Conservation (phyloP, 2,113 vertebrate species). For the Bos indicus region DNA sequence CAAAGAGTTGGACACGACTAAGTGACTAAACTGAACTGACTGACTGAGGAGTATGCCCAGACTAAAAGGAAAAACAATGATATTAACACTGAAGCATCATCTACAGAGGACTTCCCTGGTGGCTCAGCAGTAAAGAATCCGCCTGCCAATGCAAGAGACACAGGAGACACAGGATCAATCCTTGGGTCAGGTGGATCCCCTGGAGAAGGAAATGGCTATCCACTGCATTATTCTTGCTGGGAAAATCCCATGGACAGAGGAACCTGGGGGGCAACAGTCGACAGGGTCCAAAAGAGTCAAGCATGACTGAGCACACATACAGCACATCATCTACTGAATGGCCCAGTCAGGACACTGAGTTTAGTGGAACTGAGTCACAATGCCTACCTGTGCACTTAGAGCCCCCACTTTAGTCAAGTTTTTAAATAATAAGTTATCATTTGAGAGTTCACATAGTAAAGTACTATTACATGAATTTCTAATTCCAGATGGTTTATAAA, state of each 20-base stretch:
- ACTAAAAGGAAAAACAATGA: background rate
- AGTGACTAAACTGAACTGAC: too few species aligned
- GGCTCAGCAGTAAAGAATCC: background rate
- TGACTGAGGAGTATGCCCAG: background rate
- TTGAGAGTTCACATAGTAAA: background rate
- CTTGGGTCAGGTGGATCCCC: background rate
- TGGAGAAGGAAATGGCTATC: background rate
- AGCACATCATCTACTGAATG: background rate
- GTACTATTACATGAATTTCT: background rate
- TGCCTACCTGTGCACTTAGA: background rate
- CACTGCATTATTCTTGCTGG: background rate
- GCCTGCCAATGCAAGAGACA: background rate
- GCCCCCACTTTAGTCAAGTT: background rate
- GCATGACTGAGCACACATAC: background rate
- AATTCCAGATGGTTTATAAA: background rate
- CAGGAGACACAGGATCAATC: background rate
- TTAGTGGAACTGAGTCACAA: background rate
- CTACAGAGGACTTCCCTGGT: background rate
- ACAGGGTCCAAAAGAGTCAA: background rate
- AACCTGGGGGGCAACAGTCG: background rate
- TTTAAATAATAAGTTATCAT: background rate
- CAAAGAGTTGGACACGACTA: accelerated
- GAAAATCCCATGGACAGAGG: background rate
- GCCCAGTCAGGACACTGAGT: background rate
- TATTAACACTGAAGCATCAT: background rate